phyloP scores from a whole-genome alignment of 2,888 invertebrate genomes.

The Pristionchus japonicus region DNA sequence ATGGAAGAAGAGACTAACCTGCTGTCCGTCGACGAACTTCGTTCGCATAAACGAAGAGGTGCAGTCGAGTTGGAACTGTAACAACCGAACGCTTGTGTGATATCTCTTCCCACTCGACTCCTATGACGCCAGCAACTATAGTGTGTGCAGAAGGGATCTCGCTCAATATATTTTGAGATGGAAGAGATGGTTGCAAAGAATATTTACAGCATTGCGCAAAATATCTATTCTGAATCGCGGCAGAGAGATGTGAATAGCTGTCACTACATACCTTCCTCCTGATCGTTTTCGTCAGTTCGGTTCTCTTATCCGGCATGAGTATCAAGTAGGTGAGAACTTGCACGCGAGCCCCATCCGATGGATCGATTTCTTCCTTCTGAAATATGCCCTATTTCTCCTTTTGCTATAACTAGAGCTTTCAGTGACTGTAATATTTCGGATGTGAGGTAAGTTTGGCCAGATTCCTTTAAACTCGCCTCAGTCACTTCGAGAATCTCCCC shows the following conservation, averaged over 20 bases:
- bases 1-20: slow-evolving; percentile 35
- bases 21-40: slow-evolving; percentile 55
- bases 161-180: background rate
- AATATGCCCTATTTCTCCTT: no score
- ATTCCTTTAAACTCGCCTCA: slow-evolving; percentile 41
- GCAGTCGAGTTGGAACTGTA: slow-evolving; percentile 58
- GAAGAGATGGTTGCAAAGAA: no score
- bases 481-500: slow-evolving; percentile 32
- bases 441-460: no score
- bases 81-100: background rate
- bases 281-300: slow-evolving; percentile 68
- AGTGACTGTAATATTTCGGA: no score
- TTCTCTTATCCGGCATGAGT: slow-evolving; percentile 63
- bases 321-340: slow-evolving; percentile 68
- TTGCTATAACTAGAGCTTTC: no score
- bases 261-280: slow-evolving; percentile 60
- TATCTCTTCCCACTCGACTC: background rate
- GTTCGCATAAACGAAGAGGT: slow-evolving; percentile 52
- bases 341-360: slow-evolving; percentile 68
- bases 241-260: no score
- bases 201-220: no score
- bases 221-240: no score
- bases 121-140: background rate
- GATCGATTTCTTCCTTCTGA: slow-evolving; percentile 72
- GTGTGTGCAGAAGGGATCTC: background rate